Base-by-base conservation (phyloP, 2,888 invertebrate genomes). In the Eustalomyia histrio region DNA sequence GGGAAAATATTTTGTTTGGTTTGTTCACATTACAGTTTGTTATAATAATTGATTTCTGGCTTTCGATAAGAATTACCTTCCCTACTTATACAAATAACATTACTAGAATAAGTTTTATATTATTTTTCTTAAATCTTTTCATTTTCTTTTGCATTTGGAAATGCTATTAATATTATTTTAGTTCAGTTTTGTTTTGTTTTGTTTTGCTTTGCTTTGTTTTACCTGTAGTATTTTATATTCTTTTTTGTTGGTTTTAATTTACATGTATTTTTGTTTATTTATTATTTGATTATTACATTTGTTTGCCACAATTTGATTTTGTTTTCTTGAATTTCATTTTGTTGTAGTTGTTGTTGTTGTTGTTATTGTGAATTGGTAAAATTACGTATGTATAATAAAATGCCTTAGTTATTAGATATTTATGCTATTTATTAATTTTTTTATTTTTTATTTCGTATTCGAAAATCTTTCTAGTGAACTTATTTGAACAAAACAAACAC, bases 321-420 rank as follows among this genome's bases (percentile, higher is more conserved):
- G 17, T 35, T 65, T 65, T 12, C 14, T 43, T 43, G 43, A 14
- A 43, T 39, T 43, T 8, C n/a, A 12, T 65, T 33, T 75, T 65
- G 33, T 29, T 55, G 17, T 24, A 50, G n/a, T 58, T 61, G 8
- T 43, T 69, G 21, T 67, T 76, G 21, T 60, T 71, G 39, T 79
- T 63, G 35, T 57, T 29, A 24, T 17, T 60, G 14, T 29, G 14
- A 24, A 12, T 57, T 53, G 58, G 47, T 61, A 78, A 73, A 79
- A 76, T 76, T 79, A 78, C 82, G 73, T 82, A 80, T 79, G 73
- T 82, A 78, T 79, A 79, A 71, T 72, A 35, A 72, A 67, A 68
- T 67, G 50, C 55, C 33, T 61, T 57, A 76, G 12, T n/a, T 58
- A 58, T n/a, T 55, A 33, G 33, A 67, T 10, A 43, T 1, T 64